These are phyloP conservation scores for Sitta carolinensis DNA, from an alignment of 2,797 vertebrate genomes.

Conservation along the genomic window DNA sequence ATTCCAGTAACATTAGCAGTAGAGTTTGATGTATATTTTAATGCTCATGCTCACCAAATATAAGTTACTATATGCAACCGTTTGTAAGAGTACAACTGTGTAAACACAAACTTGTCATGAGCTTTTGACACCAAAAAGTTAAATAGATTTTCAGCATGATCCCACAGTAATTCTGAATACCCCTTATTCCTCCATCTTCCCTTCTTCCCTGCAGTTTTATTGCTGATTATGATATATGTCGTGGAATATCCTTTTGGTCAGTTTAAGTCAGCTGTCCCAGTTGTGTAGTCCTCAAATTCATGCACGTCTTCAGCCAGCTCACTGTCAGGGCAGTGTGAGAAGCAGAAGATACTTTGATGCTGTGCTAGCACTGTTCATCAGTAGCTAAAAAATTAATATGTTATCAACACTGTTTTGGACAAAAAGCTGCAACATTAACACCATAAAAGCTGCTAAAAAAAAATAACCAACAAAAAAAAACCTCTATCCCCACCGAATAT, in stretches of 20 bases:
- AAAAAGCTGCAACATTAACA: background rate
- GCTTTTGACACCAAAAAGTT: background rate
- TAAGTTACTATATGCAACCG: background rate
- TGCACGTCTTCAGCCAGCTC: background rate
- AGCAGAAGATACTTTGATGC: background rate
- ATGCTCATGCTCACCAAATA: background rate
- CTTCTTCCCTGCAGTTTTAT: background rate
- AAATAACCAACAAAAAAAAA: no score
- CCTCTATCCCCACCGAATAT: accelerated
- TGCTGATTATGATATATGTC: background rate
- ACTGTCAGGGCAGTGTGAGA: background rate
- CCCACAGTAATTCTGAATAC: background rate
- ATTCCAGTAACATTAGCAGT: background rate
- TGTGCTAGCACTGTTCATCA: background rate
- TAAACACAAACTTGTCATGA: background rate
- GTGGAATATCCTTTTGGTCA: background rate
- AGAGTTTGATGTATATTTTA: background rate
- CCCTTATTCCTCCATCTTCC: background rate
- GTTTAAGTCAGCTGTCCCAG: background rate
- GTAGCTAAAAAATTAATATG: background rate
- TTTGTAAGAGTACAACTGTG: background rate
- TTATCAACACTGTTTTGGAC: background rate
- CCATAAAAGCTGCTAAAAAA: background rate
- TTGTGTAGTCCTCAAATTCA: background rate
- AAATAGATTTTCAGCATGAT: background rate